These are phyloP conservation scores for Liasis olivaceus DNA, from an alignment of 2,797 vertebrate species.

Conservation along the genomic window DNA sequence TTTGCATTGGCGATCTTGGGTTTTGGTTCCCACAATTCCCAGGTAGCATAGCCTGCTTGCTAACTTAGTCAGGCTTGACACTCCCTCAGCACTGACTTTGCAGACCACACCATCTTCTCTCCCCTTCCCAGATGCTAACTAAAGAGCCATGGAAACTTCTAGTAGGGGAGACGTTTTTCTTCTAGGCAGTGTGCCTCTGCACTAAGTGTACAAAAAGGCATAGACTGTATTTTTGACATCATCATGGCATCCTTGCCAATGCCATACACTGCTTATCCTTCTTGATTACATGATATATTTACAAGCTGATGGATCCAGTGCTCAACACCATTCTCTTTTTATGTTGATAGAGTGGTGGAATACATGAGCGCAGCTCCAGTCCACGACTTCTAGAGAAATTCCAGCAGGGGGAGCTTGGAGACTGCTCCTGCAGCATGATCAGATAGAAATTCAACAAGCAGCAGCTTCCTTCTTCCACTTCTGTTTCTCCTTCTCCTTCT, in stretches of 20 bases:
- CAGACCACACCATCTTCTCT: background rate
- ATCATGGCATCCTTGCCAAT: background rate
- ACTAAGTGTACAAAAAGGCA: background rate
- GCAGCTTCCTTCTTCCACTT: background rate
- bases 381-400: conserved; percentile 21
- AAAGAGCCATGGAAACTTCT: background rate
- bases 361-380: background rate
- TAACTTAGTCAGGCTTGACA: background rate
- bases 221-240: no score
- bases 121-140: background rate
- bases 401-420: conserved; percentile 66
- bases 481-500: background rate
- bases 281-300: background rate
- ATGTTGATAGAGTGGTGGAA: background rate
- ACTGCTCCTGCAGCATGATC: conserved; percentile 16
- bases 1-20: background rate
- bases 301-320: background rate
- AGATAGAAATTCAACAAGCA: background rate
- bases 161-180: background rate
- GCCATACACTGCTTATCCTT: background rate
- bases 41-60: background rate
- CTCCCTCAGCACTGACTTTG: background rate
- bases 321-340: background rate
- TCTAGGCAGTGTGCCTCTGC: background rate
- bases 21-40: background rate